A percentile compares a stretch with the other conserved stretches of the same genome.
These are phyloP conservation scores for Melolontha melolontha DNA, from an alignment of 2,888 invertebrate genomes.

Conservation along the genomic window DNA sequence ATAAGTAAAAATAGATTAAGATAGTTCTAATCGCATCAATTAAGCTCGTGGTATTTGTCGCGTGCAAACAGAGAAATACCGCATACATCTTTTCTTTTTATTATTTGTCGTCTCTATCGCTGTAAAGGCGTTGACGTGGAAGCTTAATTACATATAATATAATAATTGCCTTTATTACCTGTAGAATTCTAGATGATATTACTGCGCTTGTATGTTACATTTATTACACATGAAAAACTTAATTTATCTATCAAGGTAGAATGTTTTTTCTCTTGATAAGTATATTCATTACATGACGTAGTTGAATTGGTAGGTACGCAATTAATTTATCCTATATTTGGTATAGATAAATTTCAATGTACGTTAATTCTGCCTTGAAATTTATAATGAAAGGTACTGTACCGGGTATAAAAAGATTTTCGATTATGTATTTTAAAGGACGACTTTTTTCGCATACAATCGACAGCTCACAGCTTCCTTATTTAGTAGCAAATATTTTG, in stretches of 20 bases:
- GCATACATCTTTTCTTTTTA: too few relatives aligned
- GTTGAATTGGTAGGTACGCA: slow-evolving; percentile 11
- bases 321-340: slow-evolving; percentile 24
- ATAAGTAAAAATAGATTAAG: too few relatives aligned
- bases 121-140: too few relatives aligned
- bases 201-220: not conserved
- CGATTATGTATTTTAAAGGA: not conserved
- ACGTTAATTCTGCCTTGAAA: slow-evolving; percentile 19
- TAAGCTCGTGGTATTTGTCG: not conserved
- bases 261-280: not conserved
- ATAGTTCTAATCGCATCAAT: not conserved
- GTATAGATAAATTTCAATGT: slow-evolving; percentile 10
- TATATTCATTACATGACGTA: slow-evolving; percentile 20
- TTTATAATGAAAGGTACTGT: slow-evolving; percentile 1
- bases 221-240: not conserved
- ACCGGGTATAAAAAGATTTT: too few relatives aligned
- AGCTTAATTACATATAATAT: too few relatives aligned
- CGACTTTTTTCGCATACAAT: not conserved
- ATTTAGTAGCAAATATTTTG: slow-evolving; percentile 9
- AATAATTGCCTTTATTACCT: too few relatives aligned
- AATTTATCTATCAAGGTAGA: too few relatives aligned
- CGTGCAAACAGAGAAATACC: not conserved
- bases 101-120: too few relatives aligned
- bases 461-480: slow-evolving; percentile 6
- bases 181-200: too few relatives aligned